Base-by-base conservation (phyloP, 2,888 invertebrate genomes). In the Dione vanillae region DNA sequence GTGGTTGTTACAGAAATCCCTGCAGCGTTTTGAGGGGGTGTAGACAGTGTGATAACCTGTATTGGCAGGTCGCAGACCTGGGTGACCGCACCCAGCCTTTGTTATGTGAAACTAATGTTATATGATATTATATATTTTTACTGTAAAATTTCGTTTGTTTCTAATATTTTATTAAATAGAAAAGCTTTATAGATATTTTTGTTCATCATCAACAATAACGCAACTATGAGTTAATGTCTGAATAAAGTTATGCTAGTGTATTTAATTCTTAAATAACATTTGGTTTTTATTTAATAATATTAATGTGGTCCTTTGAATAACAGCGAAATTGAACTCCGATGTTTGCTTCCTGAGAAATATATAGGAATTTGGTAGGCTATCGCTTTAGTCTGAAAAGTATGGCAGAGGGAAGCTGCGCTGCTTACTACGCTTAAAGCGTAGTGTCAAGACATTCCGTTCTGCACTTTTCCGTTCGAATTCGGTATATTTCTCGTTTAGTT, bases 61-160 rank as follows among this genome's bases (percentile, higher is more conserved):
- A 92, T 90, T 83, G 88, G 85, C 91, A 90, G 91, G 91, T 91
- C 89, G 87, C 83, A 79, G 90, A 92, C 92, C 91, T 89, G 86
- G 79, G 80, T 78, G 86, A 88, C 87, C 87, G 86, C 90, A 81
- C 89, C 88, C 89, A 85, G 85, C 84, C 84, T 81, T 81, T 81
- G 59, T 61, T 27, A 43, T 27, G n/a, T n/a, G 6, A 61, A 61
- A 64, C 14, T 12, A 20, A 27, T 43, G 20, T 12, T 61, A 19
- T 43, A 19, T 19, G 9, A 20, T 41, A 59, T 1, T 43, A 8
- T 40, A 10, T 43, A 27, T 19, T 49, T 49, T 49, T 5, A 49
- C 11, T 19, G 5, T 49, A 19, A 5, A 3, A 11, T 19, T 19
- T 49, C 1, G 49, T 19, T 19, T n/a, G 10, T 19, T 47, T 3